Base-by-base conservation (phyloP, 2,888 invertebrate genomes). In the Acleris literana region DNA sequence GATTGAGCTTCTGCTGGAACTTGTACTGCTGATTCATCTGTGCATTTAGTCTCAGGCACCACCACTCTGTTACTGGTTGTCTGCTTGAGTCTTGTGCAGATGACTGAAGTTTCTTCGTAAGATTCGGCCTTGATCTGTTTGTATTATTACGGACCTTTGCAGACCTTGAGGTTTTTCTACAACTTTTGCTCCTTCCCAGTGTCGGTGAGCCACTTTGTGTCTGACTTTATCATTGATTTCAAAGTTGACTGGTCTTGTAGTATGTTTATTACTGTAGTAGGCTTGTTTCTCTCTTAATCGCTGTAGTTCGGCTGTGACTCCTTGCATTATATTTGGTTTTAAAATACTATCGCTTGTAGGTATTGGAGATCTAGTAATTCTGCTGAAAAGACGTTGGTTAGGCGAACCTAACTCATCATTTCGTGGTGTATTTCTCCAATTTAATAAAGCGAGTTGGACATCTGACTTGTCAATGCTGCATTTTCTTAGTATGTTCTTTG, bases 141-240 rank as follows among this genome's bases (percentile, higher is more conserved):
- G 17, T 20, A 59, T 51, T 3, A 60, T 63, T 33, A 65, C 59
- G 9, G 65, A 65, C 48, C 66, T 67, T 64, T 64, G 61, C 62
- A 67, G 44, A 64, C 44, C 51, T 53, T 67, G 51, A 54, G 64
- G 53, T 61, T 68, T 68, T 64, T 57, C 57, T 57, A 69, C 18
- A 46, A 69, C 69, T 64, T 43, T 69, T 67, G 69, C 69, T 54
- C 58, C 64, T 64, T 68, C 64, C 68, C 64, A 68, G n/a, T 68
- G 64, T 33, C 68, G 22, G 58, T 68, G 66, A 63, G 63, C 60
- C 61, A 69, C 53, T 67, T 61, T 69, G 54, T 69, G 66, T 64
- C 64, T 60, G n/a, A 61, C 60, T 55, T 69, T 67, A 55, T 69
- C 66, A 61, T 69, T 57, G 16, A 57, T 60, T 57, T 53, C 49